Base-by-base conservation (phyloP, 2,113 vertebrate species). In the Rhinoptilus africanus region DNA sequence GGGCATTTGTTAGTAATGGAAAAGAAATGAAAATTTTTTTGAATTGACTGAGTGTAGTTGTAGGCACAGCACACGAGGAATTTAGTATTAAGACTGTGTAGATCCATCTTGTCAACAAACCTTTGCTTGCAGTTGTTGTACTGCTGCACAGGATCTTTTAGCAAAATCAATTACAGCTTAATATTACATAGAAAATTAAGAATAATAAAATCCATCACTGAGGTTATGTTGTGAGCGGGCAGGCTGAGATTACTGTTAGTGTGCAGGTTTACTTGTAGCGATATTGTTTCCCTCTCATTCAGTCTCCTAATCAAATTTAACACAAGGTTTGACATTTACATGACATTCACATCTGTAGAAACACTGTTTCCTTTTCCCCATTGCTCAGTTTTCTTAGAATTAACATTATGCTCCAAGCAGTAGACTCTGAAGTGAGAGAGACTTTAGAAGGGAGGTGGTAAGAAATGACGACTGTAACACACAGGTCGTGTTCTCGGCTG, bases 331-430 rank as follows among this genome's bases (percentile, higher is more conserved):
- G 92, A 97, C 96, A 96, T 96, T 96, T 96, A 89, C 84, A 82
- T 95, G 93, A 88, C 93, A 89, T 92, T 96, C 92, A 68, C 92
- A 91, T 93, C 73, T 96, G 83, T 86, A 92, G 77, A 54, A 94
- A 51, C 69, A 60, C 41, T 43, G 71, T 93, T 95, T 92, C 74
- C 57, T 85, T 95, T 88, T 59, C 78, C 88, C 74, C 22, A 37
- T 51, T 82, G 90, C 88, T 85, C 39, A 2, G 4, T 91, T 92
- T 83, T 63, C 43, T 87, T 39, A 4, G 77, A 68, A 51, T 72
- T 81, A 92, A 48, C 57, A 24, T 54, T 71, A 28, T 21, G 73
- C 69, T 95, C 56, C 22, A 60, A 96, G 91, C 51, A 30, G 43
- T 35, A 28, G 56, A 15, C 48, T 74, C 48, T 39, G 57, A 62